Evolutionary conservation across 2,888 invertebrate species (phyloP).

Genomic region (Tupiocoris notatus): DNA sequence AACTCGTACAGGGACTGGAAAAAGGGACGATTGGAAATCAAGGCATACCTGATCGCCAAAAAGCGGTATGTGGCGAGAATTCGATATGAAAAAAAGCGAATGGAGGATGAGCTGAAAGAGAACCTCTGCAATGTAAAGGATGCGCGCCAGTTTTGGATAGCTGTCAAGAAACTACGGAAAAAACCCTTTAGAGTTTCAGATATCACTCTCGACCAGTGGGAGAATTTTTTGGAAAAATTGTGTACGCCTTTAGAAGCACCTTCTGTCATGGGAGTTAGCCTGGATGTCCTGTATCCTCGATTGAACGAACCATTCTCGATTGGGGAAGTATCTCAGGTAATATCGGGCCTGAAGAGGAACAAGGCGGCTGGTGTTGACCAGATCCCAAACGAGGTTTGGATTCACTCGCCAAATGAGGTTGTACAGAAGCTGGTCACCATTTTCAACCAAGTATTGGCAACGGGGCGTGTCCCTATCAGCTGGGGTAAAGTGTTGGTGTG

Average conservation of each 20-base stretch:
- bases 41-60: no score
- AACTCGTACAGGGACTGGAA: no score
- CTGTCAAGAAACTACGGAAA: neutral
- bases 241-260: no score
- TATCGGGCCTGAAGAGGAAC: neutral
- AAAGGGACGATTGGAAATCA: neutral
- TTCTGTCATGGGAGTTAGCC: neutral
- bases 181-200: neutral
- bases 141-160: neutral
- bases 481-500: slow-evolving; percentile 2
- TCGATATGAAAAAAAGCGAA: no score
- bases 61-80: no score
- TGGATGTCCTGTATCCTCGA: slow-evolving; percentile 1
- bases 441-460: neutral
- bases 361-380: slow-evolving; percentile 7
- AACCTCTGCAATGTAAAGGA: neutral
- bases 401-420: neutral
- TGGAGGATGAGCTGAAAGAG: neutral
- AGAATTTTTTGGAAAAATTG: neutral
- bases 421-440: neutral
- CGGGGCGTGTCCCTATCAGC: neutral
- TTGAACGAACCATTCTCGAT: slow-evolving; percentile 5
- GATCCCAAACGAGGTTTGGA: slow-evolving; percentile 2
- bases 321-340: no score
- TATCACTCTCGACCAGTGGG: neutral